Base-by-base conservation (phyloP, 2,113 vertebrate genomes). In the Zosterops borbonicus region DNA sequence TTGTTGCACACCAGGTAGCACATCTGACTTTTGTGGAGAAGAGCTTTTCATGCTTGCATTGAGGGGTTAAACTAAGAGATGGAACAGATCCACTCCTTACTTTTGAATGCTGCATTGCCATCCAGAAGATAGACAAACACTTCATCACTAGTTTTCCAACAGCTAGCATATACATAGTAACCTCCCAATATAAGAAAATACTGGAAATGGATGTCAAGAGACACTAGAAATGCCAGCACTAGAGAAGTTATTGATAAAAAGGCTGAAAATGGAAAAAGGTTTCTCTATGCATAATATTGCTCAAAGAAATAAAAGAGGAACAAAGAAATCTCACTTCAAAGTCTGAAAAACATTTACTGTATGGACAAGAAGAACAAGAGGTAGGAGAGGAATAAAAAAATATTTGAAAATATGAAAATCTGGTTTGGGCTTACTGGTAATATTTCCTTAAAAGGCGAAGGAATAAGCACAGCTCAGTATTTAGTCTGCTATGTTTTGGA, bases 31-130 rank as follows among this genome's bases (percentile, higher is more conserved):
- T 44, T 62, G 39, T 13, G 27, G 67, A 53, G 33, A 31, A 62
- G 37, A 49, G 56, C 18, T 68, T 69, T 74, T 23, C 1, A 1
- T 0, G 0, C 52, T 44, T 56, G 17, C 8, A 14, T 1, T 50
- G 21, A 69, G 42, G 46, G 37, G 14, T 80, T 87, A 69, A 79
- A 71, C 19, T 44, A 52, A 77, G 53, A 75, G 21, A 55, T 24
- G 11, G 33, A 82, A 85, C 29, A 87, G 42, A 78, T 4, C 6
- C 29, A 23, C 24, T 75, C 33, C 14, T 46, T 53, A 20, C 9
- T 85, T 84, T 8, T 35, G 28, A 78, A 64, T 3, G 47, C 14
- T 52, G 46, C 41, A 18, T 0, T 89, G 59, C 42, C 41, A 73
- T 55, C 52, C 56, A 63, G 28, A 74, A 89, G 64, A 78, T 2